Conservation (phyloP, 2,888 invertebrate species). For the Digitonthophagus gazella region DNA sequence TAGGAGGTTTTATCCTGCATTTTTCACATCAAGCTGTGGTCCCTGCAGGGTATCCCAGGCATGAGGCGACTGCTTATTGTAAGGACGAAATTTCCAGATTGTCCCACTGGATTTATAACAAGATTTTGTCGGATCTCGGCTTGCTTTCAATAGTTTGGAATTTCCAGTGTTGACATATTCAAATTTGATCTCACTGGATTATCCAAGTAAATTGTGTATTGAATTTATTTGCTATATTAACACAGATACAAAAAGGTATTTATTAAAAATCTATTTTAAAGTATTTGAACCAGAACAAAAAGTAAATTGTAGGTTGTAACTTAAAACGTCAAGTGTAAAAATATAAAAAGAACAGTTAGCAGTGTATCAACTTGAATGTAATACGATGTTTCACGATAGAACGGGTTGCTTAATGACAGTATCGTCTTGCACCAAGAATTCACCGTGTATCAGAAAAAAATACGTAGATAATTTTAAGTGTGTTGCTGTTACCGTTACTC, state of each 20-base stretch:
- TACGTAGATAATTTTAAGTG: not conserved
- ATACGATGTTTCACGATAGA: not conserved
- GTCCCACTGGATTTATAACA: not conserved
- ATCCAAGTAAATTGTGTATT: too few species aligned
- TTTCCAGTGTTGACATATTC: too few species aligned
- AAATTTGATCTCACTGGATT: too few species aligned
- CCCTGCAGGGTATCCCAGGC: not conserved
- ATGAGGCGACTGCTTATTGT: too few species aligned
- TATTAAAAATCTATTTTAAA: too few species aligned
- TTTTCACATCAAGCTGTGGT: not conserved
- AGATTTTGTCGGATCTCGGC: too few species aligned
- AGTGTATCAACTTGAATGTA: not conserved
- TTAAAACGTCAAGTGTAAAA: not conserved
- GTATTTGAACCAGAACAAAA: too few species aligned
- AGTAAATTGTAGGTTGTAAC: not conserved
- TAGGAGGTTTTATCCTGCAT: not conserved
- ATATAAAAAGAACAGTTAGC: not conserved
- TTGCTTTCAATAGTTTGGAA: too few species aligned
- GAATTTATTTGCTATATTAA: too few species aligned
- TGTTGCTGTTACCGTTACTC: not conserved
- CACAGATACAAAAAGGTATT: too few species aligned
- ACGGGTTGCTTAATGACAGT: not conserved
- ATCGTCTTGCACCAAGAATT: not conserved
- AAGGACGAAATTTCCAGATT: not conserved
- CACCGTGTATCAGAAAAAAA: not conserved